Evolutionary conservation across 2,888 invertebrate genomes (phyloP).

Genomic region (Caenorhabditis becei): DNA sequence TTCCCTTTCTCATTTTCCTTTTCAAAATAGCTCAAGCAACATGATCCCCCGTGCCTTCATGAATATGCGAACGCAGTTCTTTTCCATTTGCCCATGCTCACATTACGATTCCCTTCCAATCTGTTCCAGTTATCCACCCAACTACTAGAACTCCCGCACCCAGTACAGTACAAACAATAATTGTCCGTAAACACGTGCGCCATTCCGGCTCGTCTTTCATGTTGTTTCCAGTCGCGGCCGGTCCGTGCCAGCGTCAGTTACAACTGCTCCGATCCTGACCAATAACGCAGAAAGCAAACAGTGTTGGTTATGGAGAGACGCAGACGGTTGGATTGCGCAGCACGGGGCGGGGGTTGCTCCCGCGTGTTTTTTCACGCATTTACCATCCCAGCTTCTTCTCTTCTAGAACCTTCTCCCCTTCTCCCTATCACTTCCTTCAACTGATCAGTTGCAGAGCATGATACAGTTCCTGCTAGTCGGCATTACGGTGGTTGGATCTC

Average conservation of each 20-base stretch:
- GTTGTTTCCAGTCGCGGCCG: slow-evolving; percentile 49
- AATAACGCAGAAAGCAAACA: slow-evolving; percentile 31
- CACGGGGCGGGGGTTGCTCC: slow-evolving; percentile 19
- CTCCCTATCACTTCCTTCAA: background rate
- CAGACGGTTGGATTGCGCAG: slow-evolving; percentile 19
- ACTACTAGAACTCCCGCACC: too few relatives aligned
- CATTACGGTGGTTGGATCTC: slow-evolving; percentile 49
- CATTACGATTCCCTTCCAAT: background rate
- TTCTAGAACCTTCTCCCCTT: background rate
- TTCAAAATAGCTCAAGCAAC: slow-evolving; percentile 10
- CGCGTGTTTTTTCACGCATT: slow-evolving; percentile 54
- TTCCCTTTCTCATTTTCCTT: slow-evolving; percentile 7
- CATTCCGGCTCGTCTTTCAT: slow-evolving; percentile 56
- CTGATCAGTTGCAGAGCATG: slow-evolving; percentile 14
- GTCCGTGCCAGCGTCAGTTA: slow-evolving; percentile 30
- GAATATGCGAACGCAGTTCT: slow-evolving; percentile 35
- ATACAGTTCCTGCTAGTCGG: slow-evolving; percentile 51
- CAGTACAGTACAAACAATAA: slow-evolving; percentile 56
- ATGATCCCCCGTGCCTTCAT: slow-evolving; percentile 17
- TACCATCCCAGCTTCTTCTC: slow-evolving; percentile 28
- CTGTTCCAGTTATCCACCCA: slow-evolving; percentile 30
- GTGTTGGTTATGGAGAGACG: slow-evolving; percentile 20
- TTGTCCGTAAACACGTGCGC: slow-evolving; percentile 37
- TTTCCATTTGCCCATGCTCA: background rate
- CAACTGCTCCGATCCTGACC: slow-evolving; percentile 50